A percentile compares a stretch with the other conserved stretches of the same genome.
Conservation (phyloP, 2,113 vertebrate genomes). For the Peromyscus californicus region DNA sequence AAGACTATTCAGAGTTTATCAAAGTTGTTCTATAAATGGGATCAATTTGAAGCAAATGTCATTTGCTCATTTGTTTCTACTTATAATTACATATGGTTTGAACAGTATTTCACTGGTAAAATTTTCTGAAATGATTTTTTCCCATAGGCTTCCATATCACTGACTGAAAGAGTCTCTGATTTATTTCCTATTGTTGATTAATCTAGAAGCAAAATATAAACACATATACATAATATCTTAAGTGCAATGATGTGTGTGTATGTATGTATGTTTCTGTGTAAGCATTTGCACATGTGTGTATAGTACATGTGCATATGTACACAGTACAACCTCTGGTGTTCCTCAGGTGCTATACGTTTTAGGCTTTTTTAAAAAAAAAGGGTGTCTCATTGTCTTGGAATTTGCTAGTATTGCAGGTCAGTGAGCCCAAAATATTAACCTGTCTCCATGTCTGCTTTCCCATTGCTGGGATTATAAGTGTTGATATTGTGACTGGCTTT, state of each 20-base stretch:
- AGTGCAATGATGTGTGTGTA: too few species aligned
- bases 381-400: background rate
- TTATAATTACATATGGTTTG: background rate
- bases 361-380: too few species aligned
- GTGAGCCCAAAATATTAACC: background rate
- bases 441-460: background rate
- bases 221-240: background rate
- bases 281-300: background rate
- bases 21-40: background rate
- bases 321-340: background rate
- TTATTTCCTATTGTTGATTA: background rate
- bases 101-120: background rate
- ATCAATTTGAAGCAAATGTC: background rate
- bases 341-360: background rate
- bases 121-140: background rate
- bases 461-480: background rate
- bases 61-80: background rate
- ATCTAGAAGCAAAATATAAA: background rate
- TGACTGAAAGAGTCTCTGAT: background rate
- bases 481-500: background rate
- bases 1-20: background rate
- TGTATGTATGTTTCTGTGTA: background rate
- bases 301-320: too few species aligned
- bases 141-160: background rate
- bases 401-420: too few species aligned